Base-by-base conservation (phyloP, 2,797 vertebrate species). In the Notolabrus celidotus region DNA sequence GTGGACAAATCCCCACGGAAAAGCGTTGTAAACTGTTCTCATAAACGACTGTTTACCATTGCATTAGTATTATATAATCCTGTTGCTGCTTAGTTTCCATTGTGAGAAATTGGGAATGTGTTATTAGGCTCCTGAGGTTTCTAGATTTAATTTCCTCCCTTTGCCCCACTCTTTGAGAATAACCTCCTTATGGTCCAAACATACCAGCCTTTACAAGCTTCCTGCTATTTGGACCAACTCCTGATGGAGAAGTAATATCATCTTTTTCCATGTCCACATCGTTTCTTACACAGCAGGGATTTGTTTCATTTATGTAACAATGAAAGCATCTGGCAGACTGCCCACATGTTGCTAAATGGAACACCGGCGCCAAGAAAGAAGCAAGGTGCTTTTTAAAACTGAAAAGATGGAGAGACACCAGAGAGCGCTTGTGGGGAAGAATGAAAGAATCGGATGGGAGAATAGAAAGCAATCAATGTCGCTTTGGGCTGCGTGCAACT, bases 271-370 rank as follows among this genome's bases (percentile, higher is more conserved):
- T 89, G 89, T 90, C 80, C 88, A 84, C 82, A 89, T 85, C 75
- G 61, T 86, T 84, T 88, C 77, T 58, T 79, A 83, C 85, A 92
- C 90, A 86, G 85, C 77, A 16, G 85, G 88, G 86, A 89, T 89
- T 89, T 90, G 86, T 90, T 91, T 91, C 79, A 88, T 91, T 91
- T 88, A 88, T 88, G 88, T 88, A 85, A 88, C 86, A 88, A 91
- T 85, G 84, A 85, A 83, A 80, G 77, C 78, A 80, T 60, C 75
- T 91, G 90, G 89, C 88, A 71, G 29, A 69, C 65, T 67, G 82
- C 86, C 89, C 77, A 66, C 71, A 65, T 79, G 83, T 83, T 78
- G 80, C 84, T 90, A 85, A 91, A 90, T 89, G 80, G 76, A 91
- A 87, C 68, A 74, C 64, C 25, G 34, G 71, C 29, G 67, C 83